Evolutionary conservation across 2,888 invertebrate genomes (phyloP), one percentile per base, ranked within the genome.

Genomic region (Leucozona laternaria): DNA sequence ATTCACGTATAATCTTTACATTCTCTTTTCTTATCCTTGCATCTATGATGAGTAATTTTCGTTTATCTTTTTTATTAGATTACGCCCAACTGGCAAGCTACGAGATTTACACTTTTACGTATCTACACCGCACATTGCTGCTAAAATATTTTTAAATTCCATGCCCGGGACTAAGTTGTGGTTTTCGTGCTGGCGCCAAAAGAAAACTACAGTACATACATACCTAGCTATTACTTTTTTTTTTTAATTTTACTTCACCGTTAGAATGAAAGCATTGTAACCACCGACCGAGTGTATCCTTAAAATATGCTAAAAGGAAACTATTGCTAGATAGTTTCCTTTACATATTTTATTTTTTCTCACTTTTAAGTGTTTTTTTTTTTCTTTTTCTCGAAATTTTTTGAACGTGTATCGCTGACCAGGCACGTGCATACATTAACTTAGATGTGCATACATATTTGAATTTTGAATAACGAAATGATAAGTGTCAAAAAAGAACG

Each of bases 351-450:
- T 45, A 31, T n/a, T 66, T 66, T 48, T 70, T 28, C 15, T 50
- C 25, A 22, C 28, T 53, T 75, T 58, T 70, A 34, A 13, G 15
- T 50, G 28, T 73, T 43, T 7, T 31, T 8, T 4, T 45, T 64
- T 64, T 28, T 50, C 40, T 55, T 82, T 53, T 60, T 40, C 62
- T 22, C 25, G 62, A 64, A 79, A 71, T 76, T 72, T 75, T 71
- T 57, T 25, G 62, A 58, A 85, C 85, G 85, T 85, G 80, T 80
- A 77, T 20, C 62, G 60, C 43, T 80, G 80, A 75, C 75, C 81
- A 81, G 71, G 58, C 86, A 86, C 86, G 81, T 86, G 78, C 53
- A 72, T 64, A 73, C 62, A 80, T 84, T 79, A 70, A 57, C 55
- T n/a, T n/a, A n/a, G n/a, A n/a, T n/a, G 22, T 31, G 37, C 28